Evolutionary conservation across 2,113 vertebrate genomes (phyloP), one percentile per base, ranked within the genome.

Genomic region (Epinephelus fuscoguttatus): DNA sequence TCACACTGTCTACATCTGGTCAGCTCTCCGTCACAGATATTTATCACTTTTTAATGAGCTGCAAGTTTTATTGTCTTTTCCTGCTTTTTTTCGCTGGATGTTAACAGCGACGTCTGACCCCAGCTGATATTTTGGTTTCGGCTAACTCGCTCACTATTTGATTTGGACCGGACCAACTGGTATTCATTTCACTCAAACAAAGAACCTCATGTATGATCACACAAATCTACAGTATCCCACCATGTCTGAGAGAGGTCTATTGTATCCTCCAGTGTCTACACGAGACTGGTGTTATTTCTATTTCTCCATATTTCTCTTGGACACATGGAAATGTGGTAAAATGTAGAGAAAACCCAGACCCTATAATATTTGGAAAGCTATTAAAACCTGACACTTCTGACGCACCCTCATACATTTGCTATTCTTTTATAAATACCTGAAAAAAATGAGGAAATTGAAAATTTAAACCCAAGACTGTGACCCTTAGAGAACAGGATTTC

Each of bases 1-100:
- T 37, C 70, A 47, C 23, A 23, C 10, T n/a, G 33, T 72, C 40
- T 33, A 59, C 50, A 75, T 79, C 25, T 75, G 64, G 69, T 57
- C 25, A 57, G 40, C 33, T 63, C 17, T 45, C 21, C 10, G 74
- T 49, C 69, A 53, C 5, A 3, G 25, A 68, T 68, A 79, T 76
- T 47, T 37, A 78, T 76, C 50, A 82, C 13, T 80, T 76, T 88
- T 81, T 70, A 86, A 83, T 62, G 30, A 84, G 81, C 78, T 57
- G 30, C 5, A 55, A 59, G 27, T 61, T 75, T 75, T 76, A 74
- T 64, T 42, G 53, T 57, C 56, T 59, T 69, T 76, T 84, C 55
- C 59, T 68, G 50, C 52, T 64, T 49, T 47, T 47, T 30, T 67
- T 53, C 13, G 2, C 15, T 70, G n/a, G 5, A 78, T 30, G 37